phyloP scores from a whole-genome alignment of 2,113 vertebrate genomes.

The Sinosuthora webbiana region DNA sequence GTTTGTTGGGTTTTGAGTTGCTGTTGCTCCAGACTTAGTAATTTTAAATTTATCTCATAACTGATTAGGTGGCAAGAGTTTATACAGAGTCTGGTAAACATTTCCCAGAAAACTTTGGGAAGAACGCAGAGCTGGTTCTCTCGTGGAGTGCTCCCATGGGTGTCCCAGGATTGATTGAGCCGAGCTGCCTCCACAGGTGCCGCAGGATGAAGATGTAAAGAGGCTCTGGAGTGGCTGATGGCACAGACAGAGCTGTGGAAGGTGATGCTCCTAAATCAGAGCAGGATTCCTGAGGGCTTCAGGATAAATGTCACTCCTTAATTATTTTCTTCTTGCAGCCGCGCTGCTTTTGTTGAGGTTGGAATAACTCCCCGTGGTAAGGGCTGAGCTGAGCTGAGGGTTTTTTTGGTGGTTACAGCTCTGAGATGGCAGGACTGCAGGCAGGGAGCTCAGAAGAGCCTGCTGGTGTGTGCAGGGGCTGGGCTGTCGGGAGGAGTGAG shows the following conservation, averaged over 20 bases:
- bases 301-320: neutral
- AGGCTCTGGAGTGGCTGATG: neutral
- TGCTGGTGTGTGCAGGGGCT: neutral
- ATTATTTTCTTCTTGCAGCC: neutral
- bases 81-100: neutral
- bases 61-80: neutral
- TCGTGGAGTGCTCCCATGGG: neutral
- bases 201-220: neutral
- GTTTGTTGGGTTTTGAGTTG: neutral
- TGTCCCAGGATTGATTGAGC: neutral
- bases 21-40: neutral
- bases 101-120: neutral
- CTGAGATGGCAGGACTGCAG: neutral
- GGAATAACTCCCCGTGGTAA: neutral
- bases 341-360: fast-evolving
- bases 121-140: neutral
- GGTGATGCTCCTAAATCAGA: neutral
- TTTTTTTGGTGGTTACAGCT: neutral
- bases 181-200: neutral
- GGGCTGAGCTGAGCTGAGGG: neutral
- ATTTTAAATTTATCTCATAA: neutral
- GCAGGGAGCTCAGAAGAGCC: fast-evolving
- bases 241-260: neutral
- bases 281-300: neutral
- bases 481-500: fast-evolving